Base-by-base conservation (phyloP, 2,113 vertebrate species). In the Ifrita kowaldi region DNA sequence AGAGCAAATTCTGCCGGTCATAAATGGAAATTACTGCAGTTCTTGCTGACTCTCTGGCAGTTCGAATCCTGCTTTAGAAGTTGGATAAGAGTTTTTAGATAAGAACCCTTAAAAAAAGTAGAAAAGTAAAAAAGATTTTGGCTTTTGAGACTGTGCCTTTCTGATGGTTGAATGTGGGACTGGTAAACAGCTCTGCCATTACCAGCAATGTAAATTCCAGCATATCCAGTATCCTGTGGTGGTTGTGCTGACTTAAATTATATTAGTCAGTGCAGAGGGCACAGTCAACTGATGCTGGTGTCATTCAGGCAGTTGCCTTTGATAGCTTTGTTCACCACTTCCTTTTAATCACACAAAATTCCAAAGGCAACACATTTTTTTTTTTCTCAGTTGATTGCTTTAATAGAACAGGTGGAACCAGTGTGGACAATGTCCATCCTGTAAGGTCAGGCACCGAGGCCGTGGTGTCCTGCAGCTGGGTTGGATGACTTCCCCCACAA, bases 1-100 rank as follows among this genome's bases (percentile, higher is more conserved):
- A 89, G 92, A 89, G 71, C 49, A 75, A 59, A 84, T 93, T 89
- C 73, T 95, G 63, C 64, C 6, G 24, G 68, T 92, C 68, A 37
- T 90, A 90, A 92, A 92, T 94, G 83, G 92, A 93, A 95, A 78
- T 86, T 41, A 75, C 52, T 12, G 22, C 64, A 42, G 37, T 56
- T 90, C 60, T 84, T 80, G 79, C 55, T 41, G 75, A 47, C 22
- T 63, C 14, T 42, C 20, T 83, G 27, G n/a, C 70, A 84, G 85
- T 52, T 83, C 11, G 37, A 82, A 70, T 77, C 80, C 87, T 64
- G 35, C 87, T 94, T 93, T 70, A 83, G 67, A 69, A 91, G 63
- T 50, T 63, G 59, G 68, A 37, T 69, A 77, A 74, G 64, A 49
- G 49, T 50, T 88, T 86, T 83, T 47, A 81, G 92, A 56, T 91